Evolutionary conservation across 2,113 vertebrate genomes (phyloP).

Genomic region (Girardinichthys multiradiatus): DNA sequence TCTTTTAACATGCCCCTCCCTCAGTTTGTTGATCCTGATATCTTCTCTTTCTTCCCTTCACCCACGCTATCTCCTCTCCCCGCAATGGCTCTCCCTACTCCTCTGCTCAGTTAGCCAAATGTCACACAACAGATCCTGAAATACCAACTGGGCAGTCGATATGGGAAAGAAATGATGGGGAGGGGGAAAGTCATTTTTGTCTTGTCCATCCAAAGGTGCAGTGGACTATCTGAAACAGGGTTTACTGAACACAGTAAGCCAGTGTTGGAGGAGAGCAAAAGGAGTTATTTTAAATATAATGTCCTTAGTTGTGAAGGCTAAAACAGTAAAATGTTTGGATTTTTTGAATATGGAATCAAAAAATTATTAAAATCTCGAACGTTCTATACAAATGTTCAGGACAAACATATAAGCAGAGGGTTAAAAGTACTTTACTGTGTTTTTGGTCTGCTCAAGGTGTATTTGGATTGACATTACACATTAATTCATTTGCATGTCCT

Average conservation of each 20-base stretch:
- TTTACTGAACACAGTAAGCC: slow-evolving; percentile 55
- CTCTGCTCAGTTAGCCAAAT: slow-evolving; percentile 81
- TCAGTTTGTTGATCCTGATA: slow-evolving; percentile 26
- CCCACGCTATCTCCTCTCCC: slow-evolving; percentile 52
- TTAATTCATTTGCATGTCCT: too few relatives aligned
- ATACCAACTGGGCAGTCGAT: slow-evolving; percentile 80
- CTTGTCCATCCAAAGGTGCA: slow-evolving; percentile 58
- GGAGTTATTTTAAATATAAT: slow-evolving; percentile 1
- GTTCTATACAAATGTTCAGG: too few relatives aligned
- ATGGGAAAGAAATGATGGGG: slow-evolving; percentile 61
- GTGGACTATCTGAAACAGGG: slow-evolving; percentile 37
- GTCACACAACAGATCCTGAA: slow-evolving; percentile 79
- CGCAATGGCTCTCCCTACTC: slow-evolving; percentile 73
- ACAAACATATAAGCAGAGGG: too few relatives aligned
- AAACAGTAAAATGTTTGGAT: not conserved
- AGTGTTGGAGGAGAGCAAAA: slow-evolving; percentile 26
- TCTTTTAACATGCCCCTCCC: slow-evolving; percentile 41
- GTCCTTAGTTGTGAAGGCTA: not conserved
- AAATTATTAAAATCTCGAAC: not conserved
- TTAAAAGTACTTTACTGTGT: too few relatives aligned
- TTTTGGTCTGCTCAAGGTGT: too few relatives aligned
- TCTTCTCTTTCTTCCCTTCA: slow-evolving; percentile 31
- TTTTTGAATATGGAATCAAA: not conserved
- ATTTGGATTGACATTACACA: too few relatives aligned
- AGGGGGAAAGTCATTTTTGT: slow-evolving; percentile 39